Base-by-base conservation (phyloP, 35 echinoderm and acorn worm species). In the Stichopus chloronotus region DNA sequence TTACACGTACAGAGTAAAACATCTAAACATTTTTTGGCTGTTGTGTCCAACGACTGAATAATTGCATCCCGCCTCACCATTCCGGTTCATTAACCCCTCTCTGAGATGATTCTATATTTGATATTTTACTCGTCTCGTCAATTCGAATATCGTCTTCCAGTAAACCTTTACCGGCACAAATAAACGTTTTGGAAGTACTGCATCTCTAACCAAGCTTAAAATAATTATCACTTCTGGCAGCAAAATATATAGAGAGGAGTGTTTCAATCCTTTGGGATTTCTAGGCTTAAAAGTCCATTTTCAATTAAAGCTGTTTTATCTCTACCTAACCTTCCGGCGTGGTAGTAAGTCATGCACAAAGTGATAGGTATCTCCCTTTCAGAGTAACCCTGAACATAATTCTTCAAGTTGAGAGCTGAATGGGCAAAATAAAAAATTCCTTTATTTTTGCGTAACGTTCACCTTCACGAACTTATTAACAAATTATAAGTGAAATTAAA, bases 171-270 rank as follows among this genome's bases (percentile, higher is more conserved):
- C 19, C 7, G 69, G 69, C 19, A 20, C 12, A 74, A 74, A 74
- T 74, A 74, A 74, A 74, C 69, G 69, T 65, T 74, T 74, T 74
- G 69, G 6, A 74, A 74, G 69, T 74, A 19, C 22, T 20, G 69
- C 17, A 74, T 74, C 12, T 74, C 69, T 74, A 74, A 21, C 69
- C 69, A 74, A 74, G 69, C 69, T 74, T 74, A 74, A 74, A 74
- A 74, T 74, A 74, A 21, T 74, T 74, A 74, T 74, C 17, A 74
- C 69, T 72, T 20, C 69, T 24, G 68, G 14, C 13, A 7, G 69
- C 12, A n/a, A n/a, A 20, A 74, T 16, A 74, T 19, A 65, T 65
- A 14, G 61, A 65, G 61, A 19, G 61, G 19, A 65, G 11, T 11
- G 19, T 65, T 74, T 16, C 19, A 74, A 74, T 74, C 69, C 69